Evolutionary conservation across 1,140 invertebrate genomes (phyloP), one percentile per base, ranked within the genome.

Genomic region (Drosophila setifemur): DNA sequence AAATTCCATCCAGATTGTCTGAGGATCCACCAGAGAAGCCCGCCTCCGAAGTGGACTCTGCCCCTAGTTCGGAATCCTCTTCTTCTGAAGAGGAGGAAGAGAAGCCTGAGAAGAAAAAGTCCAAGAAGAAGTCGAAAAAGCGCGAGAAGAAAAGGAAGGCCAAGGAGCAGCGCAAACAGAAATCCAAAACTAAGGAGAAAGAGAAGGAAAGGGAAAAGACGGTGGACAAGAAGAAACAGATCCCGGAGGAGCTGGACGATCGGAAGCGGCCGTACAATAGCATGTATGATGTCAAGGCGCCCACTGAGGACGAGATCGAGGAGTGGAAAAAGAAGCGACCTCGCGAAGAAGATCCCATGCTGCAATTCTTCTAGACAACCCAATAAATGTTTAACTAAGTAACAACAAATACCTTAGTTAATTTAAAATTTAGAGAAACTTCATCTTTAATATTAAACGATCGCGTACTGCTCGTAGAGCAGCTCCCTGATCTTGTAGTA

Each of bases 391-490:
- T n/a, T n/a, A n/a, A n/a, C n/a, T n/a, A n/a, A n/a, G n/a, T n/a
- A n/a, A n/a, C n/a, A n/a, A n/a, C n/a, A n/a, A n/a, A n/a, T n/a
- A n/a, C n/a, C n/a, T n/a, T n/a, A 19, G 29, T 6, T 1, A 5
- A 4, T 31, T 1, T 26, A 21, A 8, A 12, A 5, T 49, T 29
- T 8, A 33, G 5, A 25, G 18, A 29, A 45, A 58, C 19, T 25
- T 43, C 21, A 39, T 16, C 4, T 64, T 45, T 42, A 25, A 45
- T 35, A n/a, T 78, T 94, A 99, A 40, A 99, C 94, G 89, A 99
- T 98, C 60, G 98, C 98, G 92, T 99, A 99, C 90, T 99, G 98
- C 60, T 97, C 95, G 90, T 99, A 99, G 0, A 99, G 91, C 21
- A 99, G 91, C 83, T 98, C 96, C 49, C 98, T 93, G 19, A 99